Evolutionary conservation across 2,797 vertebrate species (phyloP).

Genomic region (Zalophus californianus): DNA sequence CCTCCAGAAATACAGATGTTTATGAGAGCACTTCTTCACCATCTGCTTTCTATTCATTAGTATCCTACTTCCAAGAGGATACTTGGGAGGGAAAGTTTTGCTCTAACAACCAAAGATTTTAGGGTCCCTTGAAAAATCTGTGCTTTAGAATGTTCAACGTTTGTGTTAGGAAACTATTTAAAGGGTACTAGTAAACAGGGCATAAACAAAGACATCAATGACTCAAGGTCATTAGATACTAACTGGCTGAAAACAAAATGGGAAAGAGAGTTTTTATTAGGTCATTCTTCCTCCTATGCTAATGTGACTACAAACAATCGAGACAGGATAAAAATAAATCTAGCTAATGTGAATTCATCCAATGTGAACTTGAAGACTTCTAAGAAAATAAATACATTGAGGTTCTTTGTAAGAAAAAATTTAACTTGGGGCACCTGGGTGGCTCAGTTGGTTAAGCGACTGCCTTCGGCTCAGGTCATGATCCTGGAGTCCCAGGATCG

Average conservation of each 20-base stretch:
- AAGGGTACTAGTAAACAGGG: background rate
- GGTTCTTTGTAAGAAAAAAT: conserved; percentile 38
- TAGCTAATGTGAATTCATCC: background rate
- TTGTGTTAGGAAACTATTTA: conserved; percentile 19
- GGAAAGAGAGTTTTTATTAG: background rate
- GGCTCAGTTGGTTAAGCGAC: too few relatives aligned
- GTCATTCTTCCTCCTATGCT: background rate
- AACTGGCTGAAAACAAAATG: background rate
- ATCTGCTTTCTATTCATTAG: background rate
- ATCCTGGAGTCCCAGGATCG: too few relatives aligned
- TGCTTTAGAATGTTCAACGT: conserved; percentile 11
- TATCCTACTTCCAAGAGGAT: background rate
- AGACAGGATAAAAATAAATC: conserved; percentile 21
- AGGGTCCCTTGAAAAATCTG: background rate
- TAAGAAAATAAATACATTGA: conserved; percentile 16
- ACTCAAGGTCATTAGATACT: background rate
- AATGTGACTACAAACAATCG: background rate
- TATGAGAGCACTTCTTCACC: background rate
- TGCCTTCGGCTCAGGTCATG: too few relatives aligned
- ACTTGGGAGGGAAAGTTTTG: background rate
- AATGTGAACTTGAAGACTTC: background rate
- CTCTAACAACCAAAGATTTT: conserved; percentile 7
- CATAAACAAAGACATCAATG: background rate
- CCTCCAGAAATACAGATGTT: background rate
- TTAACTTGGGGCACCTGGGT: too few relatives aligned